Conservation (phyloP, 2,113 vertebrate genomes). For the Vulpes ferrilata region DNA sequence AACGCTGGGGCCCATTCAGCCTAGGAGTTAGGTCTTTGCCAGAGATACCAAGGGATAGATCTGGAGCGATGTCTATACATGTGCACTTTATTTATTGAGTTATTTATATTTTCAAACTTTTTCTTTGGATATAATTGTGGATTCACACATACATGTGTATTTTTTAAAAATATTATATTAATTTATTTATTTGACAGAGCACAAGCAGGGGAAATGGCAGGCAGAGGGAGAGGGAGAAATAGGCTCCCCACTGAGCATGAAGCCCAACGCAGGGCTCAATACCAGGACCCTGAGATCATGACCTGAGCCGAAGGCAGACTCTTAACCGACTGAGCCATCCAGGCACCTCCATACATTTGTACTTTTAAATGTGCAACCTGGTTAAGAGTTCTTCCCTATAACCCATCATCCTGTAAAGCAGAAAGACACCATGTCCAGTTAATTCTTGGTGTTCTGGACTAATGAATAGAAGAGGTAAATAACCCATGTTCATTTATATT, state of each 20-base stretch:
- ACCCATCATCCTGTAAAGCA: neutral
- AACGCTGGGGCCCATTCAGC: neutral
- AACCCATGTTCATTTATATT: conserved; percentile 2
- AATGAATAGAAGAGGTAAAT: conserved; percentile 11
- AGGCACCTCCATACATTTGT: neutral
- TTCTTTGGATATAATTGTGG: conserved; percentile 21
- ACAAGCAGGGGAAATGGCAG: neutral
- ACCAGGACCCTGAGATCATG: neutral
- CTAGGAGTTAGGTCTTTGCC: neutral
- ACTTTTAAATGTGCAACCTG: neutral
- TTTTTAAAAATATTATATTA: neutral
- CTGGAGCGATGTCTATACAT: neutral
- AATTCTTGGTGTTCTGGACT: conserved; percentile 49
- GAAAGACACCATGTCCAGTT: neutral
- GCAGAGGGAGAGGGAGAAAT: neutral
- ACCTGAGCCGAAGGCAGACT: neutral
- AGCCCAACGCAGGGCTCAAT: neutral
- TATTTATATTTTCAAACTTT: conserved; percentile 34
- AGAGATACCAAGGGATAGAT: neutral
- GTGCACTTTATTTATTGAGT: neutral
- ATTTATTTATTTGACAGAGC: neutral
- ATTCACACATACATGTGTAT: neutral
- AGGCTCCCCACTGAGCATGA: neutral
- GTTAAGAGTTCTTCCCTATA: conserved; percentile 7
- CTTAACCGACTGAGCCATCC: neutral